Base-by-base conservation (phyloP, 2,888 invertebrate species). In the Epiblema foenella region DNA sequence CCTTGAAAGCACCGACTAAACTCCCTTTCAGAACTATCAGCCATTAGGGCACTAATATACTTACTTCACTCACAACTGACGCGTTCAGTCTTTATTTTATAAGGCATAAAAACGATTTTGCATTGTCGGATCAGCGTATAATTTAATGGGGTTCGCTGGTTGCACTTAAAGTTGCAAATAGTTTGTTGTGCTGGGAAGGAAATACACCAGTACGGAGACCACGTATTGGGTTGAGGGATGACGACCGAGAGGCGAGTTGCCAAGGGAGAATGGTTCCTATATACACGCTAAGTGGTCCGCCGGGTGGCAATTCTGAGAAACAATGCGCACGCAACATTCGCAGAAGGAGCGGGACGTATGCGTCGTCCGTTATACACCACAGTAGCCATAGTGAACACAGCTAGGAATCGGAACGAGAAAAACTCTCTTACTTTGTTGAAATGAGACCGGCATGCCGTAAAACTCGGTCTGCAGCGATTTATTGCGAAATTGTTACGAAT, bases 381-480 rank as follows among this genome's bases (percentile, higher is more conserved):
- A 72, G 72, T 80, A 78, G 77, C 83, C 81, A 83, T 84, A 83
- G 87, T 86, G 85, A 86, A 85, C 85, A 77, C 82, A 81, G 88
- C 90, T 91, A 89, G 90, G 89, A 89, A 89, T 89, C 84, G 85
- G 81, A 83, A 83, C 83, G 84, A 88, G 88, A 93, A 93, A 93
- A 93, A 91, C 89, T 87, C 81, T 84, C 85, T 84, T 85, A 88
- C 88, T 88, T 87, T 86, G 88, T 89, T 88, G 83, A 85, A 91
- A 90, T 88, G 89, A 84, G 87, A 85, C 82, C 88, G 84, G 83
- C 78, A 79, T 81, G 82, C 84, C 80, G 85, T 84, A 83, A 81
- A 84, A 81, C 85, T 78, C 81, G 83, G 64, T 60, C 81, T 78
- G 80, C 77, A 77, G 79, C 82, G 86, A 89, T 89, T 89, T 90